These are phyloP conservation scores for Nephrocerus scutellatus DNA, from an alignment of 2,888 invertebrate species.

Conservation along the genomic window DNA sequence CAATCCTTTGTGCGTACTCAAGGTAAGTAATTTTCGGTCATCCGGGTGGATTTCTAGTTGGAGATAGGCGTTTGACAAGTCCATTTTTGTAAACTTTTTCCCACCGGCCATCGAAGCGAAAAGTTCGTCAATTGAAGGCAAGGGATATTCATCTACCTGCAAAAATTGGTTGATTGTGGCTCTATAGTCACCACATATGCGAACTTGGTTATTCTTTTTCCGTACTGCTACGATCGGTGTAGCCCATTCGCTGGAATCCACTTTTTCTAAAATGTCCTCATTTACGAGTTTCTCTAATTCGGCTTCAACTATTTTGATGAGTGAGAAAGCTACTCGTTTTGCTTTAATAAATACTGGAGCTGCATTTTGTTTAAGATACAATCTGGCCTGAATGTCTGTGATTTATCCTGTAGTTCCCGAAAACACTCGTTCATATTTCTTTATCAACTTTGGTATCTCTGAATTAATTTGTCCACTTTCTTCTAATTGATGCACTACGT, in stretches of 20 bases:
- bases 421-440: slow-evolving; percentile 11
- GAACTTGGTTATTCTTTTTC: slow-evolving; percentile 25
- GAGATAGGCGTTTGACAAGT: slow-evolving; percentile 34
- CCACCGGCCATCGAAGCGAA: slow-evolving; percentile 24
- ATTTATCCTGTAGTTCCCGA: slow-evolving; percentile 7
- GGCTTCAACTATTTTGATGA: slow-evolving; percentile 8
- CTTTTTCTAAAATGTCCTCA: slow-evolving; percentile 12
- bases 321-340: slow-evolving; percentile 10
- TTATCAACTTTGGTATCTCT: slow-evolving; percentile 1
- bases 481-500: neutral
- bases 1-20: slow-evolving; percentile 36
- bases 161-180: slow-evolving; percentile 26
- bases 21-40: slow-evolving; percentile 28
- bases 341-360: slow-evolving; percentile 22
- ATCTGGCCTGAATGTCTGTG: slow-evolving; percentile 11
- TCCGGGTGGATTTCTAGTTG: slow-evolving; percentile 32
- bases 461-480: neutral
- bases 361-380: slow-evolving; percentile 18
- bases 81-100: slow-evolving; percentile 25
- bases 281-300: slow-evolving; percentile 19
- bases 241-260: slow-evolving; percentile 28
- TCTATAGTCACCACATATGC: slow-evolving; percentile 24
- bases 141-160: slow-evolving; percentile 25
- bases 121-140: slow-evolving; percentile 25
- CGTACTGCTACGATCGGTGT: slow-evolving; percentile 32